Evolutionary conservation across 2,888 invertebrate genomes (phyloP).

Genomic region (Frankliniella fusca): DNA sequence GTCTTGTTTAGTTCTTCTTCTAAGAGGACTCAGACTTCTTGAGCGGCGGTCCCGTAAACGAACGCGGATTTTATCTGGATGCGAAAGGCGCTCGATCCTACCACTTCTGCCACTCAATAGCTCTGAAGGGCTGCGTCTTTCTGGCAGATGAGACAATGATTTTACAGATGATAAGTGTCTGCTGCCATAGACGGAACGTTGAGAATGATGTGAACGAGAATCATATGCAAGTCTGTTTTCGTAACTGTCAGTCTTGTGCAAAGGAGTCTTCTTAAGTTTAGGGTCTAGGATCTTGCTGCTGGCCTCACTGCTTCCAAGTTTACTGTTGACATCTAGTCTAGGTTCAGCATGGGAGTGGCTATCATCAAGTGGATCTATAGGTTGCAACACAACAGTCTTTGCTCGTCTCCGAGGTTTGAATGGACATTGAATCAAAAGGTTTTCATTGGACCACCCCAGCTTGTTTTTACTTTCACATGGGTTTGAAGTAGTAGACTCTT

Average conservation of each 20-base stretch:
- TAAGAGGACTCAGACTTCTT: not conserved
- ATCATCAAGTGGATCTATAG: not conserved
- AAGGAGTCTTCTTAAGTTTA: not conserved
- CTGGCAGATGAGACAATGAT: not conserved
- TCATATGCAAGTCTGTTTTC: not conserved
- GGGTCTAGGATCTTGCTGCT: not conserved
- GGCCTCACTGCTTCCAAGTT: too few relatives aligned
- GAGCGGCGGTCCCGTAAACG: not conserved
- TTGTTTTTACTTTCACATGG: not conserved
- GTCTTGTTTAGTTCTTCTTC: not conserved
- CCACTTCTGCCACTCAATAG: not conserved
- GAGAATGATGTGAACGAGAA: not conserved
- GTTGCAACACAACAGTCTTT: not conserved
- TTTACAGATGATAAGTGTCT: not conserved
- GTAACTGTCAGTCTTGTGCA: not conserved
- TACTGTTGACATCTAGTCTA: too few relatives aligned
- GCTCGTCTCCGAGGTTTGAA: slow-evolving; percentile 12
- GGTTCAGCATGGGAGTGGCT: too few relatives aligned
- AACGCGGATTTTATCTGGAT: not conserved
- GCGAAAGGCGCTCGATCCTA: not conserved
- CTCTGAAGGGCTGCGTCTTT: not conserved
- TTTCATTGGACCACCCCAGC: not conserved
- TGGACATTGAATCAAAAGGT: not conserved
- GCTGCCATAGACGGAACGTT: not conserved
- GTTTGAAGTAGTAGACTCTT: not conserved